A percentile compares a stretch with the other conserved stretches of the same genome.
phyloP scores from a whole-genome alignment of 2,113 vertebrate genomes.

The Nettapus auritus region DNA sequence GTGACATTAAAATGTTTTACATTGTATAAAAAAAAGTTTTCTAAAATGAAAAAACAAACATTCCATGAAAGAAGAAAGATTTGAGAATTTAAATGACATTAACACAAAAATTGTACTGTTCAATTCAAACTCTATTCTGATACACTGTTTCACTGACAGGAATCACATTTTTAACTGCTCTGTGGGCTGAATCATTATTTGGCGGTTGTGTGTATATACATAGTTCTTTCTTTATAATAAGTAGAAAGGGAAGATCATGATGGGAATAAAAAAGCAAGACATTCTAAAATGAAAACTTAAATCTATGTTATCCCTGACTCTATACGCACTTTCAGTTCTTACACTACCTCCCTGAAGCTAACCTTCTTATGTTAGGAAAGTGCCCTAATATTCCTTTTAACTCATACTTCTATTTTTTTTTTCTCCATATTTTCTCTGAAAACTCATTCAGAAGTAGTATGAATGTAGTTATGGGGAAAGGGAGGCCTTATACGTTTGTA shows the following conservation, averaged over 20 bases:
- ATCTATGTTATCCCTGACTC: neutral
- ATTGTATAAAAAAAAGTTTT: neutral
- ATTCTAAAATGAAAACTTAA: neutral
- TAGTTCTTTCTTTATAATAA: neutral
- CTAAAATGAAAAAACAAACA: neutral
- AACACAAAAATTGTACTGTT: neutral
- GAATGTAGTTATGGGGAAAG: neutral
- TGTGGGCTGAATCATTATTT: neutral
- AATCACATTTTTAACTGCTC: neutral
- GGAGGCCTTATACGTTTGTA: neutral
- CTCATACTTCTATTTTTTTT: neutral
- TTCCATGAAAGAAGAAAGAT: neutral
- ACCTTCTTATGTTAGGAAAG: neutral
- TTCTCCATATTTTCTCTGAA: neutral
- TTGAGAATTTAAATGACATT: neutral
- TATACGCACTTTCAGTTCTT: neutral
- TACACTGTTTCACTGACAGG: neutral
- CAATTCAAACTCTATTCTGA: neutral
- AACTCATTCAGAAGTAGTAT: neutral
- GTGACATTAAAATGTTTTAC: neutral
- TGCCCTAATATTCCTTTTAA: neutral
- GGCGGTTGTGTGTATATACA: neutral
- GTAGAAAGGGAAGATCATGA: neutral
- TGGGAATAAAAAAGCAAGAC: neutral
- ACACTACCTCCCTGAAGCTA: neutral